These are phyloP conservation scores for Phenganax marumi DNA, from an alignment of 92 coral and sea anemone genomes.

Conservation along the genomic window DNA sequence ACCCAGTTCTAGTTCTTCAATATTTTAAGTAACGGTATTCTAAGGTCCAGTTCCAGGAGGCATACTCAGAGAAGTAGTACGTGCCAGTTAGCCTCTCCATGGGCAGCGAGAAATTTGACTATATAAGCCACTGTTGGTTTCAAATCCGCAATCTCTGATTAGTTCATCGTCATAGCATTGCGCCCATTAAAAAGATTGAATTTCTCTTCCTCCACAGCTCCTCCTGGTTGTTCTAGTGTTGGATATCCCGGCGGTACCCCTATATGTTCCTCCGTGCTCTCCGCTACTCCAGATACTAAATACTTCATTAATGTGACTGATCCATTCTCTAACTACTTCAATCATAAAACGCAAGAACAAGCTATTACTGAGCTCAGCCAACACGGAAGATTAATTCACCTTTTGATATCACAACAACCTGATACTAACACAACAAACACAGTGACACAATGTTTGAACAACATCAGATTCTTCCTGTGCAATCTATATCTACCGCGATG, in stretches of 20 bases:
- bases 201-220: background rate
- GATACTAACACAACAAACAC: background rate
- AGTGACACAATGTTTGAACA: constrained; percentile 16
- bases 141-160: no score
- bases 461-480: constrained; percentile 6
- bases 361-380: constrained; percentile 13
- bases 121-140: no score
- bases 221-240: background rate
- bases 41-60: no score
- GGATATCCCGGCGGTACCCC: background rate
- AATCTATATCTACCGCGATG: constrained; percentile 16
- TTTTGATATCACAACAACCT: constrained; percentile 5
- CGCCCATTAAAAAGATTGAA: background rate
- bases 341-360: constrained; percentile 10
- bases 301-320: background rate
- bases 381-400: background rate
- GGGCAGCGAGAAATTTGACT: no score
- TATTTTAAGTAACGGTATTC: no score
- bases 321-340: constrained; percentile 21
- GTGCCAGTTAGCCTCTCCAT: no score
- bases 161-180: background rate
- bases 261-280: background rate
- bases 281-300: background rate
- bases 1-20: no score
- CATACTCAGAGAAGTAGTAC: no score